Evolutionary conservation across 2,797 vertebrate species (phyloP), one percentile per base, ranked within the genome.

Genomic region (Malurus splendens): DNA sequence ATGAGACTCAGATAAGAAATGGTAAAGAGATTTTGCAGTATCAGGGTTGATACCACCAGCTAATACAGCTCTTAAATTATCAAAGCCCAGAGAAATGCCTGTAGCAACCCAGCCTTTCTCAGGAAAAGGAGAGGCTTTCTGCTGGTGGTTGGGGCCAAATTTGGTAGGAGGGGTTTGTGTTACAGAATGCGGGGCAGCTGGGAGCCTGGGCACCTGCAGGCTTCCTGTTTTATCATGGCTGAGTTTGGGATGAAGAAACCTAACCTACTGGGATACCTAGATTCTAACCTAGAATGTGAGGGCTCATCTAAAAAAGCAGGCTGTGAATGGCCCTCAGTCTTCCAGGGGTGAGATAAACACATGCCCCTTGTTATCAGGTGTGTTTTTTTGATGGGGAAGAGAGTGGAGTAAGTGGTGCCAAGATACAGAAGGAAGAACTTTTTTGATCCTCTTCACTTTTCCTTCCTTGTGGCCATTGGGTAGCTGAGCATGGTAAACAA

Each of bases 1-100:
- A 64, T 1, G 97, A 97, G 81, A 86, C 92, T 75, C 97, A 95
- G 70, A 90, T 96, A 88, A 97, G 95, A 97, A 96, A 97, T 82
- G 97, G 97, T 97, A 97, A 97, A 78, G 78, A 94, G 61, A 79
- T 90, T 92, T 89, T 92, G 33, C 2, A 7, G 30, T 84, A 50
- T 89, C 56, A 18, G 71, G 19, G 24, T 71, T 60, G 44, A 70
- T 90, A 54, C 3, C 7, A 89, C 68, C 84, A 60, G 23, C 65
- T 93, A 61, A 59, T 67, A 33, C 1, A 18, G 9, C 24, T 90
- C 51, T 65, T 76, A 57, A 73, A 45, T 87, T 54, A 39, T 56
- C 75, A 70, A 80, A 83, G 85, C 67, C 39, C 5, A 7, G 48
- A 74, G 44, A 60, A 36, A 32, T 66, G 60, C 28, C 55, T 44